Evolutionary conservation across 53 echinoderm and acorn worm genomes (phyloP).

Genomic region (Holothuria scabra): DNA sequence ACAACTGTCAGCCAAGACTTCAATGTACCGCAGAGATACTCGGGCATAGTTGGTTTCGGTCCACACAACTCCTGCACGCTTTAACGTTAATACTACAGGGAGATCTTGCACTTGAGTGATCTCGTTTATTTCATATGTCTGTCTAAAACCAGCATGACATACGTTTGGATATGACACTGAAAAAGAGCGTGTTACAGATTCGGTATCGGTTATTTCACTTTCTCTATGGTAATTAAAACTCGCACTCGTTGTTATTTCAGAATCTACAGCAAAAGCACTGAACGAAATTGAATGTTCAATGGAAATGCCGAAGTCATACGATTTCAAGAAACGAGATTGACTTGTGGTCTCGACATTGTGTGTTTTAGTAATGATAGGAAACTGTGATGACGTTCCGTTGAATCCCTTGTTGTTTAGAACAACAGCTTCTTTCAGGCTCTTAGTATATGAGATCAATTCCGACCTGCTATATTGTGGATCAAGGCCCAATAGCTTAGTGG

Average conservation of each 20-base stretch:
- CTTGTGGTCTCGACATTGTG: neutral
- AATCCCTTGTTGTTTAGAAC: neutral
- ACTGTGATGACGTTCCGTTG: neutral
- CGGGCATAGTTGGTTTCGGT: neutral
- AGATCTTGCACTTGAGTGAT: neutral
- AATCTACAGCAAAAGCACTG: neutral
- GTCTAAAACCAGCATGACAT: constrained; percentile 12
- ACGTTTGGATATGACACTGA: neutral
- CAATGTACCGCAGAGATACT: neutral
- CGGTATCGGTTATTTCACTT: neutral
- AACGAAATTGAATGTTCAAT: neutral
- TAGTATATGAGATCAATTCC: neutral
- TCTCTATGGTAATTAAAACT: constrained; percentile 3
- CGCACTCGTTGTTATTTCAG: neutral
- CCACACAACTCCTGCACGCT: neutral
- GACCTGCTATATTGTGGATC: neutral
- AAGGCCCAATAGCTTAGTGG: neutral
- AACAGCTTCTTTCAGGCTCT: neutral
- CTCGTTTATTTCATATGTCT: neutral
- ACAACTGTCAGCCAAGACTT: neutral
- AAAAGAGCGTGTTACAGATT: neutral
- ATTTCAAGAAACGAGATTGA: neutral
- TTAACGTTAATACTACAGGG: neutral
- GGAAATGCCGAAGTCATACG: neutral
- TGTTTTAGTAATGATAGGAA: neutral